Evolutionary conservation across 1,140 invertebrate species (phyloP), one percentile per base, ranked within the genome.

Genomic region (Drosophila kanapiae): DNA sequence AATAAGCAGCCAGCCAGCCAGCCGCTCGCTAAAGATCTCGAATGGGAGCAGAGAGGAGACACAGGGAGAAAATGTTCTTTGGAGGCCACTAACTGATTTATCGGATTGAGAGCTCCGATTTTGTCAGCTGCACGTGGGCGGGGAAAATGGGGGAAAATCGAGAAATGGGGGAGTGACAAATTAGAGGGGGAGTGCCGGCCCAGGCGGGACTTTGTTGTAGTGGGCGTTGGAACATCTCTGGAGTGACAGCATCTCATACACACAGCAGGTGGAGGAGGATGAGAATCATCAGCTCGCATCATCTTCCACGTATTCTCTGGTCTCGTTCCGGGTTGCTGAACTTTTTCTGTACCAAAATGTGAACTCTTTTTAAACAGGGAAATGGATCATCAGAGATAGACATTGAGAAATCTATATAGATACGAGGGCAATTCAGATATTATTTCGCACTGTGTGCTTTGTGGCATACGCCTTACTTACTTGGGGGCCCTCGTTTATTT

Each of bases 61-160:
- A 48, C 27, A 18, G 35, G 18, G n/a, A 70, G 42, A 38, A 29
- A 67, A 10, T 27, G 7, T 48, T 14, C 23, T 27, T 14, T n/a
- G n/a, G n/a, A n/a, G n/a, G n/a, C 45, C 37, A 76, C 74, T 33
- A 47, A 33, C 65, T 14, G 69, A 72, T 72, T 72, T 72, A 71
- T 49, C 13, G 53, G 57, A 72, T 72, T 59, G 67, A 71, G 67
- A 59, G 65, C 69, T 71, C 43, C 40, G 69, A 71, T 71, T 70
- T 54, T 59, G 56, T 65, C 59, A 48, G 54, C 18, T 53, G 42
- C 40, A 67, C 16, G 54, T 51, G 75, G 29, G 45, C 29, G 56
- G 42, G 35, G 42, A 37, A 33, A 31, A 14, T 14, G 53, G 10
- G n/a, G 47, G 23, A 3, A 14, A 11, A 33, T n/a, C 4, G 5